phyloP scores from a whole-genome alignment of 2,113 vertebrate species.

The Symphodus melops region DNA sequence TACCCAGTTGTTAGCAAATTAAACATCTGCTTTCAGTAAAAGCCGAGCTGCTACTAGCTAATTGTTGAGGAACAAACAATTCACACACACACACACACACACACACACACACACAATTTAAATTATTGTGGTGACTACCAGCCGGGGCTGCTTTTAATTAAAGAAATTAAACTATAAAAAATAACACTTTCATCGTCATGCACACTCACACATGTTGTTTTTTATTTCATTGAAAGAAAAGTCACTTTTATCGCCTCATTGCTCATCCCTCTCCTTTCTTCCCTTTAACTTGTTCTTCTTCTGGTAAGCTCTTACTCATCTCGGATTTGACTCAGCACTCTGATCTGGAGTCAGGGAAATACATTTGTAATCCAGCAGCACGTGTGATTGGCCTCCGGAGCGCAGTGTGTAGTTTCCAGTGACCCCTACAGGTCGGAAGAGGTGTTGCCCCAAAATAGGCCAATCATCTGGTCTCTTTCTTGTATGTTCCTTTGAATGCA shows the following conservation, averaged over 20 bases:
- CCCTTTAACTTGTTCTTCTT: not conserved
- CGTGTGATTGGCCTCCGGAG: slow-evolving; percentile 7
- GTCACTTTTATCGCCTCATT: slow-evolving; percentile 16
- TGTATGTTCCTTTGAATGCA: no score
- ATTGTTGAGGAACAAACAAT: slow-evolving; percentile 32
- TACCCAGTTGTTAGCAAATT: slow-evolving; percentile 40
- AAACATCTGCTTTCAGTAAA: slow-evolving; percentile 57
- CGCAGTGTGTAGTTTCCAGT: slow-evolving; percentile 15
- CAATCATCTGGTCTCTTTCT: no score
- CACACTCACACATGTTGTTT: not conserved
- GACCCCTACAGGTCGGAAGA: slow-evolving; percentile 33
- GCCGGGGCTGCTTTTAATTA: slow-evolving; percentile 4
- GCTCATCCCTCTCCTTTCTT: slow-evolving; percentile 8
- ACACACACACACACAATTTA: slow-evolving; percentile 11
- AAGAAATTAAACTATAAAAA: not conserved
- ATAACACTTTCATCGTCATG: not conserved
- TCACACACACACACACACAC: slow-evolving; percentile 14
- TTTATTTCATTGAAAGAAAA: not conserved
- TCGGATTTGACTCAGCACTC: not conserved
- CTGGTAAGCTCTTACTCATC: slow-evolving; percentile 43
- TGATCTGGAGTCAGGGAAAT: not conserved
- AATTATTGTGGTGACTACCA: slow-evolving; percentile 1
- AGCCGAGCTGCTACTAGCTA: slow-evolving; percentile 41
- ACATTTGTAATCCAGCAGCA: not conserved
- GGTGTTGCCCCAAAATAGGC: not conserved